Evolutionary conservation across 2,113 vertebrate genomes (phyloP).

Genomic region (Larimichthys crocea): DNA sequence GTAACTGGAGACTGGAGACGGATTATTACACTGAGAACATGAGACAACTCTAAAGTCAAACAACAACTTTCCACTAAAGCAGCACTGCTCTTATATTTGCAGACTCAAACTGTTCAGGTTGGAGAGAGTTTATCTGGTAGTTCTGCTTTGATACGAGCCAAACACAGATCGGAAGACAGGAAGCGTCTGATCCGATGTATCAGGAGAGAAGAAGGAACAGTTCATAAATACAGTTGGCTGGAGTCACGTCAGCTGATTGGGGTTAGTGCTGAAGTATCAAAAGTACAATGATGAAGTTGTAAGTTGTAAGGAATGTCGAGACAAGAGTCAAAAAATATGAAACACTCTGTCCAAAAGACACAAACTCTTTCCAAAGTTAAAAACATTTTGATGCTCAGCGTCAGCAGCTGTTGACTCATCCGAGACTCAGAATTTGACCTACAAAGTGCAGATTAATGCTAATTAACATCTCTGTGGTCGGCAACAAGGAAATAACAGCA

Average conservation of each 20-base stretch:
- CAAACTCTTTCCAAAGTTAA: not conserved
- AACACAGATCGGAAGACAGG: not conserved
- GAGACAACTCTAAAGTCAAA: not conserved
- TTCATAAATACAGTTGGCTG: not conserved
- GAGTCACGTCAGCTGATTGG: not conserved
- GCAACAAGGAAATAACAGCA: no score
- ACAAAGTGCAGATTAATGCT: not conserved
- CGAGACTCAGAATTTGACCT: not conserved
- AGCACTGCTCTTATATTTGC: not conserved
- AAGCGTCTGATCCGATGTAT: not conserved
- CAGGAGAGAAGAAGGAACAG: not conserved
- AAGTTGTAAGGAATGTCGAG: no score
- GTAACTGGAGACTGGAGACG: no score
- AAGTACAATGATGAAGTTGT: not conserved
- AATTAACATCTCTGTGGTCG: no score
- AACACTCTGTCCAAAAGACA: not conserved
- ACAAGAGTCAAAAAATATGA: not conserved
- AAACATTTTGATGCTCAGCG: not conserved
- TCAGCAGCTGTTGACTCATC: slow-evolving; percentile 5
- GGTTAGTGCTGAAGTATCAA: not conserved
- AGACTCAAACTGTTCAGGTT: no score
- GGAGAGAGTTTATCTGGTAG: no score
- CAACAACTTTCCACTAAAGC: not conserved
- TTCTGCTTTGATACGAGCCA: not conserved
- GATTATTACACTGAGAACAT: not conserved